Conservation (phyloP, 2,113 vertebrate species). For the Gulo gulo region DNA sequence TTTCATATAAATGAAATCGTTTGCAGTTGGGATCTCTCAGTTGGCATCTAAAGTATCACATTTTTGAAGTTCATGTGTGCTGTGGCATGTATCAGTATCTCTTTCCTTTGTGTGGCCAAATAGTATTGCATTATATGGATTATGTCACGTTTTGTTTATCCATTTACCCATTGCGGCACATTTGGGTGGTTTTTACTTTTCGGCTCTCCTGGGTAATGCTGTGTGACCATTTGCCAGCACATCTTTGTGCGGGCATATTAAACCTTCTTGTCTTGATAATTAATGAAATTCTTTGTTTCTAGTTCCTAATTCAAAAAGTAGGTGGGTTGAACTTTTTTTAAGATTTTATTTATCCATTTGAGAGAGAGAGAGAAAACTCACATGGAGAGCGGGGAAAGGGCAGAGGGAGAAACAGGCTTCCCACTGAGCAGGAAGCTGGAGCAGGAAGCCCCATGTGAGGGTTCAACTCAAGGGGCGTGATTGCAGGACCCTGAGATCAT, state of each 20-base stretch:
- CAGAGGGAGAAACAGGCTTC: background rate
- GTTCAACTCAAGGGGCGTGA: background rate
- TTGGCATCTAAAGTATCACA: background rate
- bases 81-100: background rate
- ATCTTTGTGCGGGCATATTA: background rate
- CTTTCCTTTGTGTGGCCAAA: background rate
- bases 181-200: background rate
- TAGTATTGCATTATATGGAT: background rate
- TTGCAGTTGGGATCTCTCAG: background rate
- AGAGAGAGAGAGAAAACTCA: background rate
- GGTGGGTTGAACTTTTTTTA: background rate
- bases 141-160: background rate
- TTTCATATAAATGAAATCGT: background rate
- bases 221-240: background rate
- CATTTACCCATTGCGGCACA: background rate
- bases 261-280: background rate
- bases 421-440: background rate
- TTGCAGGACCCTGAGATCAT: background rate
- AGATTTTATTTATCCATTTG: background rate
- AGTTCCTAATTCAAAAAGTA: background rate
- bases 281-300: conserved; percentile 28
- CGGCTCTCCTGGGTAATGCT: background rate
- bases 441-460: background rate
- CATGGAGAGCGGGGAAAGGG: background rate
- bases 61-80: background rate